phyloP scores from a whole-genome alignment of 1,140 invertebrate genomes.

The Hyphantria cunea region DNA sequence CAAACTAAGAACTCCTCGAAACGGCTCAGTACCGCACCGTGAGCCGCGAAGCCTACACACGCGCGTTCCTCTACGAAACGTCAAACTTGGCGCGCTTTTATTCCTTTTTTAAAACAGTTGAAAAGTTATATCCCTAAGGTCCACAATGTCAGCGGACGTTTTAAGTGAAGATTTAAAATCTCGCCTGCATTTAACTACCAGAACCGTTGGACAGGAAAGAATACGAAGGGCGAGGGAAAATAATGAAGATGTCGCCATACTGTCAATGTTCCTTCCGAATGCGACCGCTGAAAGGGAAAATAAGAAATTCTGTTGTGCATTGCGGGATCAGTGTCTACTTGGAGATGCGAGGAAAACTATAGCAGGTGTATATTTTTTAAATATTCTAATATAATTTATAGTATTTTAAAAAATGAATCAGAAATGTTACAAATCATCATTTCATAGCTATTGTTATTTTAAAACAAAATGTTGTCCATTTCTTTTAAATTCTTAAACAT shows the following conservation, averaged over 20 bases:
- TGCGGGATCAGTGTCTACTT: constrained; percentile 87
- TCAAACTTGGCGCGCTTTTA: constrained; percentile 49
- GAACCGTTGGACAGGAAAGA: constrained; percentile 89
- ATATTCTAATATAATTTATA: too few species aligned
- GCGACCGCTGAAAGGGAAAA: constrained; percentile 86
- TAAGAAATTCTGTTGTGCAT: constrained; percentile 88
- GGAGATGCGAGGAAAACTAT: constrained; percentile 89
- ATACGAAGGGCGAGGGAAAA: constrained; percentile 89
- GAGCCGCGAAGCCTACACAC: constrained; percentile 64
- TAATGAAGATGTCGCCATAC: constrained; percentile 92
- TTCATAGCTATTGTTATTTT: too few species aligned
- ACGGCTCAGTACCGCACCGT: constrained; percentile 59
- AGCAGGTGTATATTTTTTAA: constrained; percentile 84
- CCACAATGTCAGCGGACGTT: constrained; percentile 87
- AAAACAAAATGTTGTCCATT: neutral
- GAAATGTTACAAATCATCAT: too few species aligned
- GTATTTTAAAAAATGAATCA: too few species aligned
- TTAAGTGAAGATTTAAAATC: constrained; percentile 89
- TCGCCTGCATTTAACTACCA: constrained; percentile 87
- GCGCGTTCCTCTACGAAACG: constrained; percentile 34
- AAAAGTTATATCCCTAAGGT: constrained; percentile 16
- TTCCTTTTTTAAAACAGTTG: constrained; percentile 23
- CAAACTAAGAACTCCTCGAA: constrained; percentile 35
- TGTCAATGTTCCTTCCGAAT: constrained; percentile 90
- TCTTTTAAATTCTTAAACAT: too few species aligned